A percentile compares a stretch with the other conserved stretches of the same genome.
These are phyloP conservation scores for Fukomys damarensis DNA, from an alignment of 2,113 vertebrate species.

Conservation along the genomic window DNA sequence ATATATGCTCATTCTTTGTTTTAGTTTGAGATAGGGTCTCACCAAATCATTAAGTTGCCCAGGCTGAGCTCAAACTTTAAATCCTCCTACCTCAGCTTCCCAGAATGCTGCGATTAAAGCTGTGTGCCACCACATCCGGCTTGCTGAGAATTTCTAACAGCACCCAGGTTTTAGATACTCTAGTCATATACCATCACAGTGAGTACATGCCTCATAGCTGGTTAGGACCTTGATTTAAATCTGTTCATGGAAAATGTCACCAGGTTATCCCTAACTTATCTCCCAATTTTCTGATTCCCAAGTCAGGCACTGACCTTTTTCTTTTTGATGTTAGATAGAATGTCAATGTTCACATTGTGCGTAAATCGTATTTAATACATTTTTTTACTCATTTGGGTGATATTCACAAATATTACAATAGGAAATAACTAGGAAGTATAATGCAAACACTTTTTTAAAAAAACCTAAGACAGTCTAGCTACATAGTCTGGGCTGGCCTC, in stretches of 20 bases:
- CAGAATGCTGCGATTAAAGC: not conserved
- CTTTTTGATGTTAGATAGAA: constrained; percentile 1
- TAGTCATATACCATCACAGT: not conserved
- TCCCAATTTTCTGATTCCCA: not conserved
- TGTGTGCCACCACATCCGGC: not conserved
- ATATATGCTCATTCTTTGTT: not conserved
- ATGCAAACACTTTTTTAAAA: constrained; percentile 38
- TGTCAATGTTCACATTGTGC: constrained; percentile 41
- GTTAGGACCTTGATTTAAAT: not conserved
- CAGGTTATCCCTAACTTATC: not conserved
- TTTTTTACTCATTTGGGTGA: constrained; percentile 63
- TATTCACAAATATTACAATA: constrained; percentile 60
- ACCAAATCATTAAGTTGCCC: not conserved
- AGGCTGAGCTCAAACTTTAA: not conserved
- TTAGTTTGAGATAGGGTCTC: not conserved
- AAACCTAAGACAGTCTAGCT: not conserved
- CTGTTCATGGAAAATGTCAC: constrained; percentile 42
- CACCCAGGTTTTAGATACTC: not conserved
- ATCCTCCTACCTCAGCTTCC: not conserved
- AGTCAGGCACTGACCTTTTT: constrained; percentile 1
- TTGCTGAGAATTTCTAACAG: not conserved
- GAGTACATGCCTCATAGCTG: not conserved
- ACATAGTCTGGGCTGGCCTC: not conserved
- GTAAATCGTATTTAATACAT: constrained; percentile 30
- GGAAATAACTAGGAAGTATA: constrained; percentile 48